Conservation (phyloP, 2,888 invertebrate species). For the Leptogaster cylindrica region DNA sequence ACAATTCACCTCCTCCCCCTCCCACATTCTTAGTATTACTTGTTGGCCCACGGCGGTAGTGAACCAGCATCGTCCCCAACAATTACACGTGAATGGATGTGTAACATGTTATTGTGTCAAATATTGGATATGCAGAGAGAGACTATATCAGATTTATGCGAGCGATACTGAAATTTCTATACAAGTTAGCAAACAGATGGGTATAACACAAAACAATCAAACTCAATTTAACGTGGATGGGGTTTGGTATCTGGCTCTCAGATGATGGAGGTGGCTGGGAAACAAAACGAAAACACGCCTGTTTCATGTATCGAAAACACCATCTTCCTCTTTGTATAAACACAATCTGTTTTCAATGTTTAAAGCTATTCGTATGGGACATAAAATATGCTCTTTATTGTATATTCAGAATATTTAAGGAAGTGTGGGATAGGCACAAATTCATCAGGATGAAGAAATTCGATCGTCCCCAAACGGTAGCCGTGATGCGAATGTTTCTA, state of each 20-base stretch:
- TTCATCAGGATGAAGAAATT: conserved; percentile 16
- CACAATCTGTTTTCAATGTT: conserved; percentile 46
- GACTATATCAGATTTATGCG: conserved; percentile 35
- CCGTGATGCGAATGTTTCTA: background rate
- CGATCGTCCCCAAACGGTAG: background rate
- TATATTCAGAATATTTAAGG: conserved; percentile 25
- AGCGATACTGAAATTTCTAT: conserved; percentile 33
- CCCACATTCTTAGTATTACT: background rate
- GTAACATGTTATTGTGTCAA: conserved; percentile 33
- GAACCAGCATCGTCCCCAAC: background rate
- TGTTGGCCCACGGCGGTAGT: conserved; percentile 1
- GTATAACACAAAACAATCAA: conserved; percentile 32
- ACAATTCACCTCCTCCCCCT: no score
- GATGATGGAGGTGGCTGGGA: conserved; percentile 38
- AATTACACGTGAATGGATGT: conserved; percentile 34
- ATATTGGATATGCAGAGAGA: conserved; percentile 22
- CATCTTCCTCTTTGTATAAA: conserved; percentile 41
- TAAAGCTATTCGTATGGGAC: conserved; percentile 36
- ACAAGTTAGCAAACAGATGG: conserved; percentile 31
- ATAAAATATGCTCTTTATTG: conserved; percentile 32
- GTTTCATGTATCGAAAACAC: conserved; percentile 46
- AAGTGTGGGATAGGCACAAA: conserved; percentile 12
- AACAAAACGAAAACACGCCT: conserved; percentile 43
- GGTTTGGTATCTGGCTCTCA: conserved; percentile 11
- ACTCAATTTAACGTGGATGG: conserved; percentile 29